Conservation (phyloP, 2,113 vertebrate species). For the Centropus bengalensis region DNA sequence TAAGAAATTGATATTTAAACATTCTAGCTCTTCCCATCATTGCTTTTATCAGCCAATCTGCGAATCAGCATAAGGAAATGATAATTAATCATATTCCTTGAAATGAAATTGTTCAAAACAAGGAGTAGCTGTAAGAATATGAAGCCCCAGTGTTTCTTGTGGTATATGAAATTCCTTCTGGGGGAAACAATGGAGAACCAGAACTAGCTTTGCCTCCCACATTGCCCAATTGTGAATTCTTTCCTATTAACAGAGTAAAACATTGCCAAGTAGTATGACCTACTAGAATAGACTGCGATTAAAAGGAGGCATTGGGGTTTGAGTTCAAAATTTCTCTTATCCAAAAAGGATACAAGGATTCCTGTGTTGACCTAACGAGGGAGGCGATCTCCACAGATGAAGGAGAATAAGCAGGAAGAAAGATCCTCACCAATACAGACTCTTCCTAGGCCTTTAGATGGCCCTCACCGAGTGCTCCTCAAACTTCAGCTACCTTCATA, state of each 20-base stretch:
- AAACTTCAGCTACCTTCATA: background rate
- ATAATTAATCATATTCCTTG: background rate
- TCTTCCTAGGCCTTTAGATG: background rate
- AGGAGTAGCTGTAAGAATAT: background rate
- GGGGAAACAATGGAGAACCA: background rate
- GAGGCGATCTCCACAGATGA: background rate
- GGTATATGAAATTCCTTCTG: background rate
- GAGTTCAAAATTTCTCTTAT: background rate
- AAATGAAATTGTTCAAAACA: constrained; percentile 4
- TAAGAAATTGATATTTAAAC: background rate
- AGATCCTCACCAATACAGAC: background rate
- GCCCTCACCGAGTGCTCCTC: background rate
- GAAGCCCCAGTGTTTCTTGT: background rate
- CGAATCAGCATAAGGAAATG: background rate
- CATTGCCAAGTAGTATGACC: background rate
- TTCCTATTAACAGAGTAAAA: constrained; percentile 33
- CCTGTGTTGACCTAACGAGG: background rate
- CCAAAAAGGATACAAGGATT: background rate
- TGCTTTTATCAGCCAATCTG: background rate
- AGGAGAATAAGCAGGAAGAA: background rate
- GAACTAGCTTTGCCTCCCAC: constrained; percentile 28
- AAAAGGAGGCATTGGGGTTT: background rate
- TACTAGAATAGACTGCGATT: background rate
- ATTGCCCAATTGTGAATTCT: constrained; percentile 5
- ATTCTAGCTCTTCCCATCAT: background rate